Evolutionary conservation across 1,140 invertebrate species (phyloP), one percentile per base, ranked within the genome.

Genomic region (Atta cephalotes): DNA sequence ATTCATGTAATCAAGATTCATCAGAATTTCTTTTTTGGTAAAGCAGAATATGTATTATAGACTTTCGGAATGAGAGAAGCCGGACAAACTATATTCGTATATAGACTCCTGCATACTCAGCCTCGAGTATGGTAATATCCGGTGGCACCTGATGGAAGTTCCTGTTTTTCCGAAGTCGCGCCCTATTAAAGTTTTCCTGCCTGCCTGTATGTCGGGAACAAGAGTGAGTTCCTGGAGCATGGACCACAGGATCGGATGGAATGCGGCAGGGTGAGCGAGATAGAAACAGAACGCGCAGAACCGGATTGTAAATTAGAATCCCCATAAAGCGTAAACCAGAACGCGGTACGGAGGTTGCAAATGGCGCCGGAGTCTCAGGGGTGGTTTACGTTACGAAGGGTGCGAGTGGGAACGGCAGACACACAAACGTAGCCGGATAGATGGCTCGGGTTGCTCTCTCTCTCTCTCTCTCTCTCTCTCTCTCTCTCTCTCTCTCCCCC

Each of bases 111-210:
- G 80, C 56, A 49, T 49, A 72, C 35, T 72, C 66, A n/a, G 80
- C 18, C 56, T 74, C 78, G 74, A 87, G 79, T 87, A 90, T 89
- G 80, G 76, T 87, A 90, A 90, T 90, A 90, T 90, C 89, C 89
- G 89, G 76, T 53, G 68, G 45, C 80, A 88, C 68, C 81, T 88
- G 89, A 90, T 88, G 81, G 86, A 88, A 90, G 85, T 90, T 90
- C 87, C 81, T 90, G 89, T 90, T 90, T 91, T 88, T 82, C 90
- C 82, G 68, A 86, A 91, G 89, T 90, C 87, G 66, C n/a, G 88
- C 81, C 71, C 79, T 79, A 86, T 90, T 85, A 91, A 88, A 91
- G 87, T 90, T 91, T 90, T 74, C 62, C 79, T 81, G 86, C 62
- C 78, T 81, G 86, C 63, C 53, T 80, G 63, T 51, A 76, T 28